Base-by-base conservation (phyloP, 1,140 invertebrate species). In the Ganaspis sp. region DNA sequence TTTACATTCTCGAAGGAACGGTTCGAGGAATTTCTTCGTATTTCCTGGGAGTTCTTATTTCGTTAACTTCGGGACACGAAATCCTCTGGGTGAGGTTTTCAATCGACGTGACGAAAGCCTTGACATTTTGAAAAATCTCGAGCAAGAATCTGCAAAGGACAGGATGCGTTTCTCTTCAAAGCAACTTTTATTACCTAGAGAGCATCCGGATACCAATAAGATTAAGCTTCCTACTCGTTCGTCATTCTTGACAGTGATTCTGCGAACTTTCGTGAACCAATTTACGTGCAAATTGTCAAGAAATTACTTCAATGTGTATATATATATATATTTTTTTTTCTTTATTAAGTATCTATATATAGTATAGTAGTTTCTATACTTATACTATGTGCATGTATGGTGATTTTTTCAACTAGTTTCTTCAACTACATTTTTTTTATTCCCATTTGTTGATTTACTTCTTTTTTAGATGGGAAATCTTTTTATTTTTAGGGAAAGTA, bases 61-160 rank as follows among this genome's bases (percentile, higher is more conserved):
- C 54, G 23, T 64, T 64, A 64, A 64, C 54, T 15, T 29, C 5
- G 15, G 8, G 23, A 64, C 12, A 15, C 26, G 54, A 29, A n/a
- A 29, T 64, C 54, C 23, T 64, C 23, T n/a, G 54, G 54, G 54
- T 64, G 29, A 21, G 26, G 4, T 64, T 64, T 64, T 64, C 54
- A 64, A 64, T 64, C 54, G 54, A 64, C 54, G 23, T 23, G 23
- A 64, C 54, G 15, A 29, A 64, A 64, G 12, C 54, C 54, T 64
- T 64, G 54, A 64, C 54, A 64, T 34, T 64, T 64, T 29, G 54
- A 29, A 64, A 64, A 64, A 64, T 64, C 23, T 26, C 54, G 15
- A 64, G n/a, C 54, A 64, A 29, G 54, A 26, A 64, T 29, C 54
- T 64, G 54, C 54, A 64, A 64, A 64, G 54, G 54, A 64, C 54